Conservation (phyloP, 2,888 invertebrate species). For the Beris chalybata region DNA sequence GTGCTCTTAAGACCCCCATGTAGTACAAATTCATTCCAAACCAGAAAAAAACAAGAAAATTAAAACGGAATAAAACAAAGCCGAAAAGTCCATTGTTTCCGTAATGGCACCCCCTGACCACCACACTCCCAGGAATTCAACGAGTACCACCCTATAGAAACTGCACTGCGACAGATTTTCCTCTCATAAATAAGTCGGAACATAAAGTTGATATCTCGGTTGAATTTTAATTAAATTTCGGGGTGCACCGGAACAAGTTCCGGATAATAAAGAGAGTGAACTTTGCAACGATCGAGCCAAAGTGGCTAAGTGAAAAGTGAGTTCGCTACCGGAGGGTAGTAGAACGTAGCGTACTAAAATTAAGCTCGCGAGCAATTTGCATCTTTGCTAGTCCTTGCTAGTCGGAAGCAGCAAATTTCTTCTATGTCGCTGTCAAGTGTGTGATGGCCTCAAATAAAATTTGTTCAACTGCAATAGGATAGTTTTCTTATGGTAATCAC, state of each 20-base stretch:
- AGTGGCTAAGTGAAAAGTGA: conserved; percentile 8
- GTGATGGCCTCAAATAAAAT: neutral
- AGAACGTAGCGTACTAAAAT: too few relatives aligned
- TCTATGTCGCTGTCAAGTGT: too few relatives aligned
- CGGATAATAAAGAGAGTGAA: conserved; percentile 1
- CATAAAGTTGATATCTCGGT: conserved; percentile 1
- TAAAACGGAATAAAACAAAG: too few relatives aligned
- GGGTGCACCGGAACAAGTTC: neutral
- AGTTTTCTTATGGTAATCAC: conserved; percentile 6
- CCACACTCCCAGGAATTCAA: neutral
- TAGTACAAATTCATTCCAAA: too few relatives aligned
- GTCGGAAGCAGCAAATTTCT: too few relatives aligned
- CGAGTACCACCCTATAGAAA: neutral
- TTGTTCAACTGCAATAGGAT: neutral
- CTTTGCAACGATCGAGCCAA: too few relatives aligned
- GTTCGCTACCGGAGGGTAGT: too few relatives aligned
- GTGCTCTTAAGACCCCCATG: too few relatives aligned
- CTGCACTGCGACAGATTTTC: conserved; percentile 23
- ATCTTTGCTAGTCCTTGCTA: too few relatives aligned
- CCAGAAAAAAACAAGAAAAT: too few relatives aligned
- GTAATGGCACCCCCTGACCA: neutral
- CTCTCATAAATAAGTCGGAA: neutral
- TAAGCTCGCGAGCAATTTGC: too few relatives aligned
- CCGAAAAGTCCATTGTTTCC: conserved; percentile 1
- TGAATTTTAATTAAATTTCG: conserved; percentile 21